Evolutionary conservation across 2,113 vertebrate genomes (phyloP).

Genomic region (Patagioenas fasciata): DNA sequence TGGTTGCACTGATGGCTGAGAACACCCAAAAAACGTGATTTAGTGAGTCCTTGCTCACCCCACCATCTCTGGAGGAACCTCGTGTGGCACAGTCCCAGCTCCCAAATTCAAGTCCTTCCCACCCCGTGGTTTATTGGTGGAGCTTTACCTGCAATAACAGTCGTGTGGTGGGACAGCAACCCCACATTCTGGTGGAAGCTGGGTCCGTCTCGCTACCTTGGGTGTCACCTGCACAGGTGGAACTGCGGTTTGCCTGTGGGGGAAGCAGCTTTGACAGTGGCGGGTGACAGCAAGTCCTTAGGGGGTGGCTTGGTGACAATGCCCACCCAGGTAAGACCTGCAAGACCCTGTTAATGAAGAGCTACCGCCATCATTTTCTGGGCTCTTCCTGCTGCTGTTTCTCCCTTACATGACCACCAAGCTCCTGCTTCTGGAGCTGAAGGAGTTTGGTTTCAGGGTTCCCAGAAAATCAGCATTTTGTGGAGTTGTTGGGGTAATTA

Average conservation of each 20-base stretch:
- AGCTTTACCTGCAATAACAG: not conserved
- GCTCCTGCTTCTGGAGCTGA: not conserved
- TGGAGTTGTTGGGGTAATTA: not conserved
- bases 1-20: not conserved
- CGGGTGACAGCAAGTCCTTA: not conserved
- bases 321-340: accelerated
- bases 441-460: not conserved
- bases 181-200: not conserved
- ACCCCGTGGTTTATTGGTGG: accelerated
- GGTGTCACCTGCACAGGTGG: not conserved
- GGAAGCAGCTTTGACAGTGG: not conserved
- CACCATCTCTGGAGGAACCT: not conserved
- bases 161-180: accelerated
- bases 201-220: not conserved
- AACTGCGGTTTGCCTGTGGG: not conserved
- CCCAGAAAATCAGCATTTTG: not conserved
- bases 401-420: not conserved
- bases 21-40: accelerated
- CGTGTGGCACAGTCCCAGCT: not conserved
- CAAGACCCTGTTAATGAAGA: no score
- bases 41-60: not conserved
- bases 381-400: not conserved
- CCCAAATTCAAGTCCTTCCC: not conserved
- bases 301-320: not conserved
- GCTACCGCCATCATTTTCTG: not conserved